Conservation (phyloP, 2,888 invertebrate species). For the Quadroppia sp. region DNA sequence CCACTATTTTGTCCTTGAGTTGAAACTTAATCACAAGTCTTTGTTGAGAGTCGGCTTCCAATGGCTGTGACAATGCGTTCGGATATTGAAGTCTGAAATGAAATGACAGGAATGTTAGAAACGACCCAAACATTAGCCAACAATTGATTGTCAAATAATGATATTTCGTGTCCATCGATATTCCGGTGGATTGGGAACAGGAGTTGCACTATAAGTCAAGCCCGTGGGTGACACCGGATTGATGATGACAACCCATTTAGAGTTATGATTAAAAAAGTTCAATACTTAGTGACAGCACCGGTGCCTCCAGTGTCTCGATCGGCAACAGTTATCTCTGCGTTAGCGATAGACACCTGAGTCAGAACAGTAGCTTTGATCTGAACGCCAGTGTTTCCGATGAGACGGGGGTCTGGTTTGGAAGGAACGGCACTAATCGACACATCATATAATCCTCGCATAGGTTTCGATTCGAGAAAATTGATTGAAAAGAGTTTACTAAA, state of each 20-base stretch:
- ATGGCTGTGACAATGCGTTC: conserved; percentile 63
- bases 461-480: conserved; percentile 70
- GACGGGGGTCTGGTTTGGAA: conserved; percentile 60
- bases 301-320: conserved; percentile 77
- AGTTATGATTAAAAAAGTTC: background rate
- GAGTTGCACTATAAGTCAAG: background rate
- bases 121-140: conserved; percentile 4
- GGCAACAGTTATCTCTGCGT: conserved; percentile 77
- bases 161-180: background rate
- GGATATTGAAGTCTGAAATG: conserved; percentile 64
- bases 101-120: background rate
- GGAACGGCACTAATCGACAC: conserved; percentile 69
- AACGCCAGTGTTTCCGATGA: conserved; percentile 59
- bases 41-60: conserved; percentile 85
- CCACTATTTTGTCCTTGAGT: conserved; percentile 65
- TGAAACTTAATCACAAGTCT: conserved; percentile 76
- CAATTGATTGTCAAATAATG: background rate
- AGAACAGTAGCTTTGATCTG: conserved; percentile 62
- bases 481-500: conserved; percentile 61
- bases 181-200: conserved; percentile 26
- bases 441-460: conserved; percentile 79
- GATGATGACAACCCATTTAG: background rate
- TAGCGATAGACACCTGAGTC: conserved; percentile 69
- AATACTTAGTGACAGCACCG: conserved; percentile 62
- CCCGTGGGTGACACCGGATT: conserved; percentile 15